phyloP scores from a whole-genome alignment of 2,888 invertebrate species.

The Steinernema hermaphroditum region DNA sequence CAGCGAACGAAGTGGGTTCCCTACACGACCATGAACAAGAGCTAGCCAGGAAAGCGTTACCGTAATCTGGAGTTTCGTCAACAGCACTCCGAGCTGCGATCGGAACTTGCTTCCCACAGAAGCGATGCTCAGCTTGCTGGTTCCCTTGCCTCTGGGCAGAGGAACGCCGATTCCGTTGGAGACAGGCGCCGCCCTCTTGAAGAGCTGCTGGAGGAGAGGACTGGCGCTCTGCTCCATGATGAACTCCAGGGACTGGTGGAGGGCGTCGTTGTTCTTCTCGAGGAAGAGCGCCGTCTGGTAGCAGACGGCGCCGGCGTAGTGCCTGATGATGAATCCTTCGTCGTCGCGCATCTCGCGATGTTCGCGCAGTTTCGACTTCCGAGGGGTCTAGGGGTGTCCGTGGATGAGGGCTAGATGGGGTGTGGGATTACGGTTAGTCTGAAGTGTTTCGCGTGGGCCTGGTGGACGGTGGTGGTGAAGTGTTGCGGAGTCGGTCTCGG shows the following conservation, averaged over 20 bases:
- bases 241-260: slow-evolving; percentile 90
- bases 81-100: slow-evolving; percentile 82
- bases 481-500: slow-evolving; percentile 87
- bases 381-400: slow-evolving; percentile 72
- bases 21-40: slow-evolving; percentile 69
- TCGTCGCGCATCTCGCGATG: slow-evolving; percentile 93
- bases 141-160: slow-evolving; percentile 27
- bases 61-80: slow-evolving; percentile 89
- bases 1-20: slow-evolving; percentile 96
- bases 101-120: slow-evolving; percentile 96
- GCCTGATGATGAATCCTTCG: slow-evolving; percentile 91
- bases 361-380: slow-evolving; percentile 81
- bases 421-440: slow-evolving; percentile 74
- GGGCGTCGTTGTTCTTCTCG: slow-evolving; percentile 96
- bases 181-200: slow-evolving; percentile 36
- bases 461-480: slow-evolving; percentile 89
- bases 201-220: slow-evolving; percentile 35
- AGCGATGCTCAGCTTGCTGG: slow-evolving; percentile 74
- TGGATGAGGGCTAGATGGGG: background rate
- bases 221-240: slow-evolving; percentile 74
- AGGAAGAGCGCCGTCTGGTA: slow-evolving; percentile 95
- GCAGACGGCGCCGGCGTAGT: slow-evolving; percentile 95
- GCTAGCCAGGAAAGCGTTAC: slow-evolving; percentile 59
- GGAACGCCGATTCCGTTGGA: slow-evolving; percentile 54
- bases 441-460: slow-evolving; percentile 79